Evolutionary conservation across 1,140 invertebrate genomes (phyloP).

Genomic region (Drosophila sechellia): DNA sequence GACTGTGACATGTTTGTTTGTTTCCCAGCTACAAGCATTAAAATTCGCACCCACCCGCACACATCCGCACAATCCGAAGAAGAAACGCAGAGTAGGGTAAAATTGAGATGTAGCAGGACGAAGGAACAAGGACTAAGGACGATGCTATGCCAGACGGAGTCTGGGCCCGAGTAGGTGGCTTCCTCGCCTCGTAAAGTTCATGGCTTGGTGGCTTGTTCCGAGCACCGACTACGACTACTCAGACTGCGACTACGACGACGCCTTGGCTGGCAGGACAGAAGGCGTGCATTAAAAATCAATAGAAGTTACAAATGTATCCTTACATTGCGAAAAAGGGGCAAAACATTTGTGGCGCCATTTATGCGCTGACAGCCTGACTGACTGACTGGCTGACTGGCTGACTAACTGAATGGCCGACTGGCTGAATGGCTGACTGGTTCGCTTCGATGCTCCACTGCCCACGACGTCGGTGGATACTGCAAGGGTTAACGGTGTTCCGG

Average conservation of each 20-base stretch:
- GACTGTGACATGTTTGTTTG: slow-evolving; percentile 72
- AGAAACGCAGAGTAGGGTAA: background rate
- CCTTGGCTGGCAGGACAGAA: slow-evolving; percentile 41
- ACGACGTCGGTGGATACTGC: slow-evolving; percentile 1
- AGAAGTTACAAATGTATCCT: slow-evolving; percentile 78
- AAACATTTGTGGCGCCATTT: slow-evolving; percentile 55
- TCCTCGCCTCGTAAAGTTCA: slow-evolving; percentile 43
- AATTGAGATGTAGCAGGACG: slow-evolving; percentile 2
- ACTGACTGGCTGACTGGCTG: slow-evolving; percentile 12
- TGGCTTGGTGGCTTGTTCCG: slow-evolving; percentile 48
- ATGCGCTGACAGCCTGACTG: slow-evolving; percentile 45
- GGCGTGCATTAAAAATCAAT: slow-evolving; percentile 79
- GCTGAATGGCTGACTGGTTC: background rate
- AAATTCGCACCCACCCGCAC: slow-evolving; percentile 37
- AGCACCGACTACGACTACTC: background rate
- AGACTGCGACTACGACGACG: slow-evolving; percentile 20
- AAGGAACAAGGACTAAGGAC: slow-evolving; percentile 10
- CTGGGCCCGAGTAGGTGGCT: slow-evolving; percentile 31
- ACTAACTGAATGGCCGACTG: background rate
- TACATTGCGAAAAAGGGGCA: slow-evolving; percentile 47
- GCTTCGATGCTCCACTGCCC: slow-evolving; percentile 26
- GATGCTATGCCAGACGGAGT: background rate
- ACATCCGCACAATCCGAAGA: background rate
- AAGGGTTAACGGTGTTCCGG: slow-evolving; percentile 4
- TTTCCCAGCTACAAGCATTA: slow-evolving; percentile 54